Percentiles rank a stretch among this genome's conserved stretches.
Evolutionary conservation across 2,888 invertebrate genomes (phyloP).

Genomic region (Acleris laterana): DNA sequence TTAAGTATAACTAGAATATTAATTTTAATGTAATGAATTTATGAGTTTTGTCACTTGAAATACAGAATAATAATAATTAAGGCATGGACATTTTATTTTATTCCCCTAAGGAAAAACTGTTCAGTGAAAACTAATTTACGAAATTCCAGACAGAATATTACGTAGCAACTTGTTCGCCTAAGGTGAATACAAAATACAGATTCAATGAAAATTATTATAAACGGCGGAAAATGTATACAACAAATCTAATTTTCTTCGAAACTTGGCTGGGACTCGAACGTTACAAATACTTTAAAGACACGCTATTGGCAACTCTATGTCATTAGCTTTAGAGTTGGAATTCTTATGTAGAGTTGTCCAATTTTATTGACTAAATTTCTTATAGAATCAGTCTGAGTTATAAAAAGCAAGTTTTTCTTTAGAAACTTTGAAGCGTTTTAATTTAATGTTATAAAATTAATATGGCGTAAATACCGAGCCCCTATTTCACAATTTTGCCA

Average conservation of each 20-base stretch:
- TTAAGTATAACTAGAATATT: no score
- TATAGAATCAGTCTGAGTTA: slow-evolving; percentile 17
- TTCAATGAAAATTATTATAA: slow-evolving; percentile 31
- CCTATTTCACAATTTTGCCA: no score
- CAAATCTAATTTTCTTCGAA: slow-evolving; percentile 36
- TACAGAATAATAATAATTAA: no score
- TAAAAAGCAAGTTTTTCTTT: slow-evolving; percentile 16
- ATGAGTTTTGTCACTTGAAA: no score
- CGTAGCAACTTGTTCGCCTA: slow-evolving; percentile 8
- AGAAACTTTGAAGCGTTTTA: not conserved
- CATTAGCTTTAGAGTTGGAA: not conserved
- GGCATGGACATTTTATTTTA: not conserved
- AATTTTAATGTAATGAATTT: no score
- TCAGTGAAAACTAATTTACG: not conserved
- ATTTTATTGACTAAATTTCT: slow-evolving; percentile 21
- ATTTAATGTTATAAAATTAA: not conserved
- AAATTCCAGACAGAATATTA: not conserved
- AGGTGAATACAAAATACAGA: slow-evolving; percentile 26
- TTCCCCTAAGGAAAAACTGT: no score
- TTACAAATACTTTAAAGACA: slow-evolving; percentile 7
- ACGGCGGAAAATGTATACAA: slow-evolving; percentile 34
- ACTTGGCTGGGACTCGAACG: slow-evolving; percentile 23
- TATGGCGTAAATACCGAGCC: not conserved
- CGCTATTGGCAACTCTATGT: not conserved
- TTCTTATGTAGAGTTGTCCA: not conserved